These are phyloP conservation scores for Bombylius major DNA, from an alignment of 2,888 invertebrate genomes.

Conservation along the genomic window DNA sequence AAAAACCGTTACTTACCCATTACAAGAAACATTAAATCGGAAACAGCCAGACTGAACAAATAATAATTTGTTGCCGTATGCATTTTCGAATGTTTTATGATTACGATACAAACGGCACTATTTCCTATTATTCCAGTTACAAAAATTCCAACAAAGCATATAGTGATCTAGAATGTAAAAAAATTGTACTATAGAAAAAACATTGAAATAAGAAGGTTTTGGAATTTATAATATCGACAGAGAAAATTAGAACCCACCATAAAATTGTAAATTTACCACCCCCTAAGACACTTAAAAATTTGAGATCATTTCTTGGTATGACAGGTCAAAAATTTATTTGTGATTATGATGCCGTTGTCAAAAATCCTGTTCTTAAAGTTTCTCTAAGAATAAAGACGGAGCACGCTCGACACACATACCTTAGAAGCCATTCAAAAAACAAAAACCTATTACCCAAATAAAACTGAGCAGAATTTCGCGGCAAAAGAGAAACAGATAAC, in stretches of 20 bases:
- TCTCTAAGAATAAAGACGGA: no score
- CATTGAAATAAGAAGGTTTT: background rate
- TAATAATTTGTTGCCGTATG: constrained; percentile 89
- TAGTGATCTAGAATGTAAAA: constrained; percentile 39
- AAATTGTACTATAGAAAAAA: constrained; percentile 21
- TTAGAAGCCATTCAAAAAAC: no score
- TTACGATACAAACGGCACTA: constrained; percentile 71
- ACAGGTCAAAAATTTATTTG: no score
- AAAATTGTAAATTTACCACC: no score
- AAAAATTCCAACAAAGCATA: constrained; percentile 63
- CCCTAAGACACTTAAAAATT: no score
- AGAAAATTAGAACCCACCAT: background rate
- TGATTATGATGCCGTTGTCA: no score
- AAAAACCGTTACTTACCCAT: constrained; percentile 75
- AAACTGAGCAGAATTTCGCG: no score
- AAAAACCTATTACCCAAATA: no score
- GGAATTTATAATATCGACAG: background rate
- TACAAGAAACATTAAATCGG: constrained; percentile 66
- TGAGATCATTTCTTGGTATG: no score
- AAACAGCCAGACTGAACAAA: constrained; percentile 75
- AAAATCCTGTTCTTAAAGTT: no score
- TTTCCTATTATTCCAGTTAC: constrained; percentile 76
- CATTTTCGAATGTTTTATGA: constrained; percentile 65
- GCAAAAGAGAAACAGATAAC: no score
- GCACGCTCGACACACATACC: no score